phyloP scores from a whole-genome alignment of 2,113 vertebrate species.

The Ctenodactylus gundi region DNA sequence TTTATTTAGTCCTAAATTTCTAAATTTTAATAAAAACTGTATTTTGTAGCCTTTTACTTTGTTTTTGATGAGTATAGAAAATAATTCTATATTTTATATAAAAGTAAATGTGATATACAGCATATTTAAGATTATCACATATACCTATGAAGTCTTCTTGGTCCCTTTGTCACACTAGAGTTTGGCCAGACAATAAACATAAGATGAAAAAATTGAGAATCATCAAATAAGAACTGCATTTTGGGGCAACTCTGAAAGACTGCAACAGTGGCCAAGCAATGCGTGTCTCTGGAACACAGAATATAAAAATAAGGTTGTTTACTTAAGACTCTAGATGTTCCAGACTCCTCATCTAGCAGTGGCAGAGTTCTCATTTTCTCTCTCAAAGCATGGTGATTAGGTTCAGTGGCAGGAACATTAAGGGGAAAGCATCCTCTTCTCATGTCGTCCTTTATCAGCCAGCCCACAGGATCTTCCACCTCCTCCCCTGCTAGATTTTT shows the following conservation, averaged over 20 bases:
- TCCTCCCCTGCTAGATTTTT: constrained; percentile 67
- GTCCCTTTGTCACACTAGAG: not conserved
- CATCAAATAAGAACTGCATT: not conserved
- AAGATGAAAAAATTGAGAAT: not conserved
- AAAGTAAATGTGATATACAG: not conserved
- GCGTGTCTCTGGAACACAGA: not conserved
- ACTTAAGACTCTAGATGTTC: not conserved
- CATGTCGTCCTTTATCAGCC: constrained; percentile 51
- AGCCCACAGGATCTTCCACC: constrained; percentile 70
- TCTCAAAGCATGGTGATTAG: not conserved
- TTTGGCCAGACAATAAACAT: not conserved
- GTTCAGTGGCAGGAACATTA: not conserved
- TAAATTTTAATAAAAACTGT: not conserved
- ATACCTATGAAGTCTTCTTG: not conserved
- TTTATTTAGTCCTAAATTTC: not conserved
- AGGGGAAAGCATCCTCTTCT: constrained; percentile 1
- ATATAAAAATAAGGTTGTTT: not conserved
- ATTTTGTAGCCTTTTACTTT: constrained; percentile 15
- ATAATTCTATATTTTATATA: not conserved
- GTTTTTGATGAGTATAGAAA: not conserved
- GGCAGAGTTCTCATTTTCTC: not conserved
- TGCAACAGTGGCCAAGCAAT: not conserved
- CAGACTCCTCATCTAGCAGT: not conserved
- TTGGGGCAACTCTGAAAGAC: not conserved
- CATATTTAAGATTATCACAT: not conserved